Conservation (phyloP, 2,888 invertebrate species). For the Caenorhabditis sp. region DNA sequence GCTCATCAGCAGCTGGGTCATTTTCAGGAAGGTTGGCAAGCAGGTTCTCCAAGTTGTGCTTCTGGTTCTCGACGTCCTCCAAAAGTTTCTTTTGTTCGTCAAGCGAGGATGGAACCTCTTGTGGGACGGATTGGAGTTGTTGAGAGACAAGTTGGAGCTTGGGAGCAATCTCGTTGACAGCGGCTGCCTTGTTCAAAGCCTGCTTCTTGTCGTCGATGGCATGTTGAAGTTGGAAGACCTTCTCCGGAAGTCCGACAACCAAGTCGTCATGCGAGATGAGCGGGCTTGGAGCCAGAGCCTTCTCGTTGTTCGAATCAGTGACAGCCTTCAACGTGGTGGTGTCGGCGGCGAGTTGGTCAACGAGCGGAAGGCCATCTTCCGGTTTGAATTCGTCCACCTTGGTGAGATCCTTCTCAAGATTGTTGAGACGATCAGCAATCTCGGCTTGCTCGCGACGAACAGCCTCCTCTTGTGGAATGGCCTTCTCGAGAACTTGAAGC, state of each 20-base stretch:
- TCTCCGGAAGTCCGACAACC: constrained; percentile 30
- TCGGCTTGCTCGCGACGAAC: constrained; percentile 38
- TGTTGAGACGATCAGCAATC: constrained; percentile 25
- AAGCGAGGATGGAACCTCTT: constrained; percentile 30
- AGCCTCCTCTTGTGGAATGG: constrained; percentile 45
- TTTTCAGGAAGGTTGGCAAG: constrained; percentile 47
- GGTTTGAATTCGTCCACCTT: constrained; percentile 39
- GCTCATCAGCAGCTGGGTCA: constrained; percentile 52
- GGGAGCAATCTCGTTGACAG: constrained; percentile 51
- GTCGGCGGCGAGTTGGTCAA: constrained; percentile 52
- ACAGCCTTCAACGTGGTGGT: constrained; percentile 40
- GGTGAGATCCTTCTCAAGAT: constrained; percentile 24
- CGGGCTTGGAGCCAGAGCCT: constrained; percentile 14
- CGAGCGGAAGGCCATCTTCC: constrained; percentile 41
- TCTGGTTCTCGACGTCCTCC: constrained; percentile 54
- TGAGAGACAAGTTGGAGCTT: constrained; percentile 45
- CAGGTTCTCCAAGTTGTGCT: constrained; percentile 53
- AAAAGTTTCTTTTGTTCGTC: constrained; percentile 55
- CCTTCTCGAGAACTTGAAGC: constrained; percentile 49
- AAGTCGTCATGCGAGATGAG: constrained; percentile 45
- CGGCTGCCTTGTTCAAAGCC: constrained; percentile 37
- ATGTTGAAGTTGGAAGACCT: constrained; percentile 16
- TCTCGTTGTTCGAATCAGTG: constrained; percentile 35
- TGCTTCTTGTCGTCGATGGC: constrained; percentile 44
- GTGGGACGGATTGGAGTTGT: constrained; percentile 46